Percentiles rank a stretch among this genome's conserved stretches.
These are phyloP conservation scores for Sericinus montela DNA, from an alignment of 2,888 invertebrate genomes.

Conservation along the genomic window DNA sequence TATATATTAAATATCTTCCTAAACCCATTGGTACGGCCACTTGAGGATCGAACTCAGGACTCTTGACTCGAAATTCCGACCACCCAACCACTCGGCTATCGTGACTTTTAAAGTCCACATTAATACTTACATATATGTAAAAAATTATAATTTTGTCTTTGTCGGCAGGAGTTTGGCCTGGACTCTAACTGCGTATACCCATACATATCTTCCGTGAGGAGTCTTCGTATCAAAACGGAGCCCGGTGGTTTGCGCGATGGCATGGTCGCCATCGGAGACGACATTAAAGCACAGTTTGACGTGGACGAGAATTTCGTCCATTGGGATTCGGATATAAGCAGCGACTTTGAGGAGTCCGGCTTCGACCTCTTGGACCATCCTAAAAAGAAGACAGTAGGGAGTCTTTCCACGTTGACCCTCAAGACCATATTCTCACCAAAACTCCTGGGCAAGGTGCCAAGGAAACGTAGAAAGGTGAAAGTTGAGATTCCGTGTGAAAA, in stretches of 20 bases:
- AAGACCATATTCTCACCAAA: constrained; percentile 52
- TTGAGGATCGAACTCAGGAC: too few relatives aligned
- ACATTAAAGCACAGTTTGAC: constrained; percentile 37
- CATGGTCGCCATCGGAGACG: constrained; percentile 49
- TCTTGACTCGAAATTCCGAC: too few relatives aligned
- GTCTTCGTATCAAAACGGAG: constrained; percentile 36
- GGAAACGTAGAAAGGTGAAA: constrained; percentile 37
- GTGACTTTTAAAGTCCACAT: too few relatives aligned
- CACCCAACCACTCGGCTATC: too few relatives aligned
- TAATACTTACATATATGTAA: too few relatives aligned
- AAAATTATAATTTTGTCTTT: not conserved
- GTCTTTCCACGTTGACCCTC: constrained; percentile 38
- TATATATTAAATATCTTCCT: too few relatives aligned
- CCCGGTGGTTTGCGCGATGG: constrained; percentile 29
- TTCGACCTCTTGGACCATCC: not conserved
- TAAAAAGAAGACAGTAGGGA: constrained; percentile 30
- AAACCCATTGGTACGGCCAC: too few relatives aligned
- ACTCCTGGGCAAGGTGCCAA: constrained; percentile 46
- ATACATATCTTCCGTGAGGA: constrained; percentile 31
- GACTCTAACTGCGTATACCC: constrained; percentile 49
- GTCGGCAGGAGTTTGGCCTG: constrained; percentile 48
- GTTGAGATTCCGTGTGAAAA: constrained; percentile 31
- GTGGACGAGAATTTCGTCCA: constrained; percentile 40
- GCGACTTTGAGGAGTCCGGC: constrained; percentile 22
- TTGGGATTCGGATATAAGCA: constrained; percentile 48